phyloP scores from a whole-genome alignment of 2,888 invertebrate genomes.

The Dusona sp. region DNA sequence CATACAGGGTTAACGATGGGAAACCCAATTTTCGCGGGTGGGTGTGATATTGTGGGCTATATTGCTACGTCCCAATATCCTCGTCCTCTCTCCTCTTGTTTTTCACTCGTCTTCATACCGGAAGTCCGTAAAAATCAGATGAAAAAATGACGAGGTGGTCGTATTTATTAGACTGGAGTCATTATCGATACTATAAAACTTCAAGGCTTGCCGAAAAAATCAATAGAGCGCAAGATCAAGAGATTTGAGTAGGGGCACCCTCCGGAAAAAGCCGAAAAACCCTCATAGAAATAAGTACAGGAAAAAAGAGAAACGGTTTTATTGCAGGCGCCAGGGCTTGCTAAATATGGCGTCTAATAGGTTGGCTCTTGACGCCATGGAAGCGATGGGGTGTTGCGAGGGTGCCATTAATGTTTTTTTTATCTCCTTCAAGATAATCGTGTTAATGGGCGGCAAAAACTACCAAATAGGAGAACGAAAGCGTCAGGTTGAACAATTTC shows the following conservation, averaged over 20 bases:
- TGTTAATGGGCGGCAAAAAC: conserved; percentile 7
- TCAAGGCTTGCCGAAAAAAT: neutral
- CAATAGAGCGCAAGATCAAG: neutral
- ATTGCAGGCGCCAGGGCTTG: neutral
- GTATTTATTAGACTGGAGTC: neutral
- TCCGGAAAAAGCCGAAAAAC: neutral
- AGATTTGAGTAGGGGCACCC: neutral
- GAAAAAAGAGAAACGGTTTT: no score
- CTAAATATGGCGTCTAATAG: neutral
- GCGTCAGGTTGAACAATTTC: neutral
- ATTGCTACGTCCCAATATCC: neutral
- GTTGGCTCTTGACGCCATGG: neutral
- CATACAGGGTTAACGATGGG: conserved; percentile 56
- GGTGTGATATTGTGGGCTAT: neutral
- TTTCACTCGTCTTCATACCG: neutral
- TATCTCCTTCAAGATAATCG: neutral
- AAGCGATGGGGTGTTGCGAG: neutral
- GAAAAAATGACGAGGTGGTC: neutral
- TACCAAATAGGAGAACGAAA: neutral
- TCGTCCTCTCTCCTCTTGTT: neutral
- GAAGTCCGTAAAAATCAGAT: conserved; percentile 4
- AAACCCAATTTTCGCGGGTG: conserved; percentile 54
- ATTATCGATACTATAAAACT: neutral
- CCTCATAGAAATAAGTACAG: no score
- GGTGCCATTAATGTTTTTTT: neutral